phyloP scores from a whole-genome alignment of 1,140 invertebrate species.

The Lineus longissimus region DNA sequence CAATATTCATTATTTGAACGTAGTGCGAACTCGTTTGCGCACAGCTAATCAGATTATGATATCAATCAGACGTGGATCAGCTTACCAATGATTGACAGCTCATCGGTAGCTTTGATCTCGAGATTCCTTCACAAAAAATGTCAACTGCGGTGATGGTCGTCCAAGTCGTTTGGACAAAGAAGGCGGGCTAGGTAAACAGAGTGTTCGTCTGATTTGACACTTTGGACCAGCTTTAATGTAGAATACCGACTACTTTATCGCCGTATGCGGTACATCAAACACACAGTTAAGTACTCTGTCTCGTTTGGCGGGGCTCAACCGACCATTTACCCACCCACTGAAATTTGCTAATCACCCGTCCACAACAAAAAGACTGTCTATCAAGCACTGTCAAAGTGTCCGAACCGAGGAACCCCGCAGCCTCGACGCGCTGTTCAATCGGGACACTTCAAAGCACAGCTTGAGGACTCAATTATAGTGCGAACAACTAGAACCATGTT shows the following conservation, averaged over 20 bases:
- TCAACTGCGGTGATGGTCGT: background rate
- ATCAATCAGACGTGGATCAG: constrained; percentile 4
- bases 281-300: background rate
- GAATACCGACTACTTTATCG: no score
- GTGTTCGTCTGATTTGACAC: background rate
- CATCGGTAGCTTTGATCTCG: constrained; percentile 3
- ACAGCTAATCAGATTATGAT: constrained; percentile 1
- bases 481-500: no score
- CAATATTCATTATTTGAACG: no score
- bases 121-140: background rate
- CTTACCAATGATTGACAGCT: background rate
- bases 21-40: background rate
- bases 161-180: background rate
- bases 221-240: background rate
- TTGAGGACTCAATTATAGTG: no score
- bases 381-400: no score
- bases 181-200: constrained; percentile 1
- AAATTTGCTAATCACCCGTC: no score
- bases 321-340: no score
- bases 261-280: no score
- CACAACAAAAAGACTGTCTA: no score
- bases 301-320: background rate
- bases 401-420: no score
- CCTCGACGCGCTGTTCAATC: no score
- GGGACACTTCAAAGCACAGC: no score